phyloP scores from a whole-genome alignment of 2,797 vertebrate species.

The Cryptoblepharus egeriae region DNA sequence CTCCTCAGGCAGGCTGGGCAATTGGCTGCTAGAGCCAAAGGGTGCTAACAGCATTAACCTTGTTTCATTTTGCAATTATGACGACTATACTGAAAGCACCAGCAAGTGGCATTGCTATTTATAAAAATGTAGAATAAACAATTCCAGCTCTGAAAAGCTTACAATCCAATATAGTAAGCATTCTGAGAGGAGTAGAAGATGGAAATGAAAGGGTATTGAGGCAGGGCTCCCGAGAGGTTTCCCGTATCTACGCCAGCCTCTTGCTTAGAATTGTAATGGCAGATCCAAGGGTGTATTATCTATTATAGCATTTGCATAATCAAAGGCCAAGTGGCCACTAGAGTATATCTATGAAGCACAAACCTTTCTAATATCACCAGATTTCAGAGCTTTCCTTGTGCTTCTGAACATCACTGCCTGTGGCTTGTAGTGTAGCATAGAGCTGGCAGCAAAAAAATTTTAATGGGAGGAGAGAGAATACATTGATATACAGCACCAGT shows the following conservation, averaged over 20 bases:
- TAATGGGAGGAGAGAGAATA: background rate
- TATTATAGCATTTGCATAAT: constrained; percentile 38
- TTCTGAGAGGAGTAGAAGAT: background rate
- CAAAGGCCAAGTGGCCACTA: constrained; percentile 35
- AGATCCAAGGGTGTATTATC: constrained; percentile 29
- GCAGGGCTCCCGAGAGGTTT: background rate
- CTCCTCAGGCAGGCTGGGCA: too few species aligned
- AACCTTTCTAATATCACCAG: constrained; percentile 23
- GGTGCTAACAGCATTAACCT: too few species aligned
- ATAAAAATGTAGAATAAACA: background rate
- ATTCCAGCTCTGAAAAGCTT: background rate
- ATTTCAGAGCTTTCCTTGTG: constrained; percentile 10
- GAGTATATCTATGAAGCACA: constrained; percentile 23
- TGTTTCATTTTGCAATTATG: background rate
- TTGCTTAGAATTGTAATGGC: constrained; percentile 28
- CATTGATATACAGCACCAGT: background rate
- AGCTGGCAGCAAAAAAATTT: background rate
- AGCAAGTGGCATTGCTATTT: background rate
- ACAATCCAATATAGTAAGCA: background rate
- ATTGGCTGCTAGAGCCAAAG: too few species aligned
- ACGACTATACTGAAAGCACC: background rate
- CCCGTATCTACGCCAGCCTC: background rate
- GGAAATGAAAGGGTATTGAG: constrained; percentile 9
- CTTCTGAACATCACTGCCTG: background rate
- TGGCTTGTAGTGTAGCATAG: background rate